phyloP scores from a whole-genome alignment of 2,797 vertebrate genomes.

The Betta splendens region DNA sequence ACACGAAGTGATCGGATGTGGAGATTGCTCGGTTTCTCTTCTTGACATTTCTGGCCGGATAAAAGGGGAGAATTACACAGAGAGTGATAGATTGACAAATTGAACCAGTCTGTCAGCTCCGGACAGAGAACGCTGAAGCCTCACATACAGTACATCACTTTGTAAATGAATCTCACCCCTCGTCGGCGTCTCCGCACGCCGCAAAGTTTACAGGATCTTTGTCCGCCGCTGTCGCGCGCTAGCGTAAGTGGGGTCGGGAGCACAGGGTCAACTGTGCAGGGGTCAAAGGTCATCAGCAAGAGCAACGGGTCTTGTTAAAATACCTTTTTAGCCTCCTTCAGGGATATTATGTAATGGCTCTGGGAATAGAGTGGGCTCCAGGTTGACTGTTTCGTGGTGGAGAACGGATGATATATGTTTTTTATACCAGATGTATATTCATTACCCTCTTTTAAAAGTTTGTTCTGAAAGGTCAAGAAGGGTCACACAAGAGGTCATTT shows the following conservation, averaged over 20 bases:
- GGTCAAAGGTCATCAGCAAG: conserved; percentile 76
- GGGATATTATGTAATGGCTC: conserved; percentile 81
- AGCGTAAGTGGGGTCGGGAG: conserved; percentile 81
- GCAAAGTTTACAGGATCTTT: conserved; percentile 42
- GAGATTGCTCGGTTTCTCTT: conserved; percentile 26
- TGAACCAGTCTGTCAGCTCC: conserved; percentile 16
- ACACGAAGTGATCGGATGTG: conserved; percentile 40
- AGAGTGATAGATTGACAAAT: conserved; percentile 15
- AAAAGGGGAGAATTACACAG: conserved; percentile 3
- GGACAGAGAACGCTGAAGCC: conserved; percentile 35
- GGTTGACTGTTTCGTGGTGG: conserved; percentile 62
- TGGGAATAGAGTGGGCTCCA: conserved; percentile 71
- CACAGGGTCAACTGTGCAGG: conserved; percentile 71
- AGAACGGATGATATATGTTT: conserved; percentile 62
- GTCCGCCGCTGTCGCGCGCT: conserved; percentile 63
- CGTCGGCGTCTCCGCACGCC: conserved; percentile 44
- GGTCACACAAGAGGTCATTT: conserved; percentile 50
- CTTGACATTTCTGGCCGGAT: conserved; percentile 9
- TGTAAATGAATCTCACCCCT: conserved; percentile 47
- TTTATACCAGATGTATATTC: conserved; percentile 72
- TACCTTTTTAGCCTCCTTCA: conserved; percentile 82
- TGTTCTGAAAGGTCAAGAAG: conserved; percentile 60
- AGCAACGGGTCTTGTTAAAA: conserved; percentile 83
- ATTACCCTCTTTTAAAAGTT: conserved; percentile 64
- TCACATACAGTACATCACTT: conserved; percentile 40